Base-by-base conservation (phyloP, 1,140 invertebrate species). In the Drosophila subpulchrella region DNA sequence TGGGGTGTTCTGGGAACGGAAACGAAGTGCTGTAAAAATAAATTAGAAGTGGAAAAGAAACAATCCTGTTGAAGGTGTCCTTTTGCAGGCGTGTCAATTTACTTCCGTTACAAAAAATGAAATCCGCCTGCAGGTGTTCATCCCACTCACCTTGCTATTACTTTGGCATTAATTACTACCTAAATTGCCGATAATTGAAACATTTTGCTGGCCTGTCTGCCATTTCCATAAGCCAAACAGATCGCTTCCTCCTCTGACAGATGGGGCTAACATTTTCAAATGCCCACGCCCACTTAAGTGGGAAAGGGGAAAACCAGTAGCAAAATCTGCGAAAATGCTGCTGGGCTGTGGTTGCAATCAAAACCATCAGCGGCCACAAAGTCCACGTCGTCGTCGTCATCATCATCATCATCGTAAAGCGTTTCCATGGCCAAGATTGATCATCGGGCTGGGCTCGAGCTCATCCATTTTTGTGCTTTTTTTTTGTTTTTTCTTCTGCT, bases 341-440 rank as follows among this genome's bases (percentile, higher is more conserved):
- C 46, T 71, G 75, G 73, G 78, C 78, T 58, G 51, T 48, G 24
- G 61, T 41, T 66, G 75, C 75, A 84, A 83, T 83, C 81, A 81
- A 81, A 85, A 63, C 62, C 67, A 74, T 82, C 80, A 78, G 53
- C 76, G 59, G 39, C 75, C 67, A 27, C 55, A 62, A 41, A 61
- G 63, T 62, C 78, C 63, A 80, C 72, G 78, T 63, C 78, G 70
- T 54, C 67, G 47, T 65, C 67, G 24, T 47, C 75, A 59, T 60
- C 63, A 42, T 48, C 79, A 70, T 66, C 76, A 62, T 68, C 66
- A n/a, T 67, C 76, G 42, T 39, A 68, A 77, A 85, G 77, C 81
- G 80, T 79, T 85, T 44, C 46, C 58, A 62, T 81, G 68, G 71
- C 71, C 66, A 76, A 88, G 83, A 88, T 88, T 88, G 83, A 88